These are phyloP conservation scores for Heteromurus nitidus DNA, from an alignment of 2,888 invertebrate species.

Conservation along the genomic window DNA sequence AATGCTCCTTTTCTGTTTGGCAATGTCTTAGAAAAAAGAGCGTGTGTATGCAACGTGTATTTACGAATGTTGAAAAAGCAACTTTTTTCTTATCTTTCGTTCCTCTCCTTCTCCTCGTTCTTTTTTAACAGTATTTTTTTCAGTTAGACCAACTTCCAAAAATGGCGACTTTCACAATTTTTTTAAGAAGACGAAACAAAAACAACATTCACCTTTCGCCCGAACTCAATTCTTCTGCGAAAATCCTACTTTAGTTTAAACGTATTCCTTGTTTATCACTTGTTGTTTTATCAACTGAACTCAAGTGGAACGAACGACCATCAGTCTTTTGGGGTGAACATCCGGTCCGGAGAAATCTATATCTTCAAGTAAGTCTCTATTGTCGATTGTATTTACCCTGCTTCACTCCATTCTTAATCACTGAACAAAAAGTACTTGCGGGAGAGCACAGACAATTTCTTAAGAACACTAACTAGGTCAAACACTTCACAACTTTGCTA, in stretches of 20 bases:
- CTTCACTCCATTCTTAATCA: no score
- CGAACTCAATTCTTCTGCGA: slow-evolving; percentile 17
- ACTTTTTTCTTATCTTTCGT: slow-evolving; percentile 38
- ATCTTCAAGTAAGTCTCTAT: no score
- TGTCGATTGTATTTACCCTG: no score
- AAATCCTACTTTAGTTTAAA: no score
- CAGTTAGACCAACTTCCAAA: slow-evolving; percentile 58
- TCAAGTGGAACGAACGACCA: slow-evolving; percentile 37
- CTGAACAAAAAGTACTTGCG: no score
- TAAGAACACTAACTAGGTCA: no score
- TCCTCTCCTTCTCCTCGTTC: no score
- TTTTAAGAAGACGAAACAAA: slow-evolving; percentile 41
- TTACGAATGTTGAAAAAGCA: slow-evolving; percentile 29
- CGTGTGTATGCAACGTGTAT: no score
- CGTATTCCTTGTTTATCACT: neutral
- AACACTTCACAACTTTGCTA: no score
- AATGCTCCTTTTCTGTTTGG: slow-evolving; percentile 43
- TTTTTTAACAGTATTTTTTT: no score
- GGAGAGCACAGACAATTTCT: no score
- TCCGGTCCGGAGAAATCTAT: slow-evolving; percentile 58
- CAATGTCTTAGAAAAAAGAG: slow-evolving; percentile 42
- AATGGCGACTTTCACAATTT: slow-evolving; percentile 64
- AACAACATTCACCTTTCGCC: slow-evolving; percentile 63
- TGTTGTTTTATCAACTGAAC: no score
- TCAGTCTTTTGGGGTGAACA: slow-evolving; percentile 49